These are phyloP conservation scores for Melangyna quadrimaculata DNA, from an alignment of 2,888 invertebrate species.

Conservation along the genomic window DNA sequence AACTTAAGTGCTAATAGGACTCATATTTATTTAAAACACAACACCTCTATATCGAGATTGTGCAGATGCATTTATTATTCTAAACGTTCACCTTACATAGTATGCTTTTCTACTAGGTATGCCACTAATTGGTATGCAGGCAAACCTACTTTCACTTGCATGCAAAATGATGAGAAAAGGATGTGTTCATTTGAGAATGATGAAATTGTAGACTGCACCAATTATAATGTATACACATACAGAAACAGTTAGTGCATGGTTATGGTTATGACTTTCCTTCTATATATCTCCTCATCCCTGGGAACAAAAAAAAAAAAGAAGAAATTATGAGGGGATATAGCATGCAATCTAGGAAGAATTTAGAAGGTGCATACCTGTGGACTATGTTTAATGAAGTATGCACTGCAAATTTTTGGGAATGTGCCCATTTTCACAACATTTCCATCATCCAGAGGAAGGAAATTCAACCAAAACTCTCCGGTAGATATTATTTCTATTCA, in stretches of 20 bases:
- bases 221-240: conserved; percentile 14
- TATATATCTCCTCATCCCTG: neutral
- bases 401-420: neutral
- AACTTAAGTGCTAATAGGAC: conserved; percentile 20
- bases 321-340: neutral
- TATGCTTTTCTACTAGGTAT: neutral
- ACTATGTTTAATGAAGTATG: conserved; percentile 10
- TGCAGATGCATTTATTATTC: conserved; percentile 20
- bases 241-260: neutral
- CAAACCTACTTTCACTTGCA: conserved; percentile 24
- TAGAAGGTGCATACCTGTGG: neutral
- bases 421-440: conserved; percentile 7
- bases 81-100: neutral
- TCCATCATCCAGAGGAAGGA: neutral
- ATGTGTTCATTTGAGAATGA: conserved; percentile 47
- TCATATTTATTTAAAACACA: neutral
- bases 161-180: conserved; percentile 33
- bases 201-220: conserved; percentile 28
- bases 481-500: neutral
- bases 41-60: conserved; percentile 27
- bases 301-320: neutral
- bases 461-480: neutral
- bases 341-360: neutral
- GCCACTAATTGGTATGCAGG: conserved; percentile 41
- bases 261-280: neutral